Evolutionary conservation across 2,113 vertebrate genomes (phyloP), one percentile per base, ranked within the genome.

Genomic region (Mugil cephalus): DNA sequence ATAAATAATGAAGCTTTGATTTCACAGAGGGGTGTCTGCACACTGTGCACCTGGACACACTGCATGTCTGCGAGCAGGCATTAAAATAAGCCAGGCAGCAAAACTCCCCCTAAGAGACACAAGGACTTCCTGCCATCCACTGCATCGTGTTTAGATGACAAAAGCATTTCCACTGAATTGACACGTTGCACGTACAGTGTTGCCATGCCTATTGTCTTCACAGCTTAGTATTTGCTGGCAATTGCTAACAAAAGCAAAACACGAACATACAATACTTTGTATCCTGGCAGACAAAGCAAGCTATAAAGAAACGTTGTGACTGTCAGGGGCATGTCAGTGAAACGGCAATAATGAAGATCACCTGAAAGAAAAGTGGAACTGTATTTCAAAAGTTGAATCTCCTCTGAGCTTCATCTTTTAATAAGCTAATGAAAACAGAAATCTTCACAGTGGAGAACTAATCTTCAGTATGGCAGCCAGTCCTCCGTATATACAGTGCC

Each of bases 1-100:
- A 92, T 91, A 86, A 89, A 93, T 91, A 90, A 91, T 88, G 81
- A 84, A 86, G 74, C 63, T 55, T 73, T 76, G 79, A 82, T 89
- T 88, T 88, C 87, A 87, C 81, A 4, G 59, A 77, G 84, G 84
- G 67, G 65, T 9, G 78, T 79, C 58, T 74, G 70, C 77, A 61
- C 59, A 77, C 68, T 30, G 47, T 72, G 71, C 88, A 89, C 90
- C 86, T 90, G 87, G 78, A 74, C 69, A 62, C 52, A 67, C 54
- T 62, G 77, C 58, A 39, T 64, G 85, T 84, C 80, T 66, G 62
- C 64, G 80, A 80, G 83, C 79, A 67, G 60, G 50, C 68, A 24
- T 72, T 77, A 54, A 30, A 62, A 69, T 58, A 39, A 68, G 54
- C 40, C 21, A 4, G 65, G 74, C 78, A 73, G 66, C 75, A 48